Evolutionary conservation across 2,888 invertebrate species (phyloP).

Genomic region (Escarpia spicata): DNA sequence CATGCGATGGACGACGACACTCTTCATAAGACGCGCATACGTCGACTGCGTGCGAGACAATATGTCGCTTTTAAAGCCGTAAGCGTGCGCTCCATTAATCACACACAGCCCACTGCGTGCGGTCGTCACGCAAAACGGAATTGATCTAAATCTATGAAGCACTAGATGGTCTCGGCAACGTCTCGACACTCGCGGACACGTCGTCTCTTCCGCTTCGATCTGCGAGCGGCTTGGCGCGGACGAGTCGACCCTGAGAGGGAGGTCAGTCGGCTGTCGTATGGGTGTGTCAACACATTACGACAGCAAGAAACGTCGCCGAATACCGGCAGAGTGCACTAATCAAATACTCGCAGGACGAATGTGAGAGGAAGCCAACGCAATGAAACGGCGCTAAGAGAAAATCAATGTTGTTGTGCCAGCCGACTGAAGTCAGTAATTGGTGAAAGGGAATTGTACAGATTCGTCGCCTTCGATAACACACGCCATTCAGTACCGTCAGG

Average conservation of each 20-base stretch:
- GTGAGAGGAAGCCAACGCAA: background rate
- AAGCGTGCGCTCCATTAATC: background rate
- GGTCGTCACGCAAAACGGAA: conserved; percentile 6
- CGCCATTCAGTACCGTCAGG: background rate
- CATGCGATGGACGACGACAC: background rate
- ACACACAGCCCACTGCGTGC: background rate
- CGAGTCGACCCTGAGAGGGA: background rate
- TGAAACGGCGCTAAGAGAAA: conserved; percentile 10
- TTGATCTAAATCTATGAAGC: background rate
- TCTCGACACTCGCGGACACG: background rate
- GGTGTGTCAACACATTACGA: background rate
- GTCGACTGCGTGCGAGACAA: background rate
- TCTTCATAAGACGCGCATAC: background rate
- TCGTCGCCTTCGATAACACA: background rate
- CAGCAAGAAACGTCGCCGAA: background rate
- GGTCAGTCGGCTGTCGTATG: background rate
- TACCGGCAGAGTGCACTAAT: background rate
- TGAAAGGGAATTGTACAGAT: background rate
- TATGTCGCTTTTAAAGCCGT: background rate
- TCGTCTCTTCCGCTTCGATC: background rate
- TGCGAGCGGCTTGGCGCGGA: background rate
- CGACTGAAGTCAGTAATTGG: background rate
- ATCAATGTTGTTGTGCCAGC: conserved; percentile 7
- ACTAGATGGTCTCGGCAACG: background rate
- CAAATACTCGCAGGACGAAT: background rate